Base-by-base conservation (phyloP, 2,113 vertebrate species). In the Megaceryle torquata region DNA sequence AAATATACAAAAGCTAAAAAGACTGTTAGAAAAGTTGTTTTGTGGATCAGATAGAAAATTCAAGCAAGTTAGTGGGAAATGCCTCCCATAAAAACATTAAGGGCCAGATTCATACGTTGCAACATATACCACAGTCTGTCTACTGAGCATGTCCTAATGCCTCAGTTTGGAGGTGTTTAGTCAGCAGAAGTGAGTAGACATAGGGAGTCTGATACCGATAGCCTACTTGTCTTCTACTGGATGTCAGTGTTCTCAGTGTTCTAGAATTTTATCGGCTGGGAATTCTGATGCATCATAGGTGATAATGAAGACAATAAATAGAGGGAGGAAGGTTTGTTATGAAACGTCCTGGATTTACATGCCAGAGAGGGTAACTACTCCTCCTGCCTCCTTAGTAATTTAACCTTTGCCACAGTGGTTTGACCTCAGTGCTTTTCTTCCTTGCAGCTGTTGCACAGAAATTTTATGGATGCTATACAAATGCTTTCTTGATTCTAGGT, bases 381-480 rank as follows among this genome's bases (percentile, higher is more conserved):
- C 79, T 89, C 59, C 68, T 50, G 64, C 51, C 86, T 91, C 82
- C 67, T 91, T 39, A 85, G 67, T 82, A 87, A 89, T 64, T 84
- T 85, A 94, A 94, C 82, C 85, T 93, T 87, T 82, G 65, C 39
- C 78, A 63, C 6, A 82, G 78, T 60, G 44, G 51, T 84, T 93
- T 79, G 65, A 82, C 63, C 75, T 65, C 71, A 65, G 2, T 50
- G 50, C n/a, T 75, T 64, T 89, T 91, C 37, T 18, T 67, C 48
- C 81, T 72, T 69, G 44, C 79, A 95, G 82, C 88, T 93, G 75
- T 60, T 90, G 54, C 64, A 90, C 22, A 92, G 59, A 82, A 88
- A 44, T 87, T 94, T 96, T 65, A 89, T n/a, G 57, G 67, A 82
- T 79, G 44, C 8, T 69, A 44, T 60, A 60, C 29, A 93, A 93